phyloP scores from a whole-genome alignment of 2,797 vertebrate species.

The Champsocephalus esox region DNA sequence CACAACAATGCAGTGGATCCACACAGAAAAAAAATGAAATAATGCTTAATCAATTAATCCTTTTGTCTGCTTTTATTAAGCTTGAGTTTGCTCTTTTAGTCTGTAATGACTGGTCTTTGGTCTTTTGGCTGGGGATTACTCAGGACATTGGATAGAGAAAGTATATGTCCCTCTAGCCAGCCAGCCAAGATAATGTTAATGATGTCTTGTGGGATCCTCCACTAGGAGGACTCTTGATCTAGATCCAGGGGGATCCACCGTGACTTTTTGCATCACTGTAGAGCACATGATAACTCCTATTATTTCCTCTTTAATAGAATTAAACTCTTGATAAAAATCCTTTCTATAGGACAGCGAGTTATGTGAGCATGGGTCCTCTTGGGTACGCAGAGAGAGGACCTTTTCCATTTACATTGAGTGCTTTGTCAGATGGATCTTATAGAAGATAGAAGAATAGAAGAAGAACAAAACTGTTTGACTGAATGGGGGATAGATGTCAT shows the following conservation, averaged over 20 bases:
- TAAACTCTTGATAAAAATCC: constrained; percentile 63
- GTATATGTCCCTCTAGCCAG: constrained; percentile 61
- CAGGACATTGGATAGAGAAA: constrained; percentile 53
- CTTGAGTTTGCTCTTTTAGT: constrained; percentile 54
- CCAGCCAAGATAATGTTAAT: constrained; percentile 79
- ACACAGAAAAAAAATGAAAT: constrained; percentile 45
- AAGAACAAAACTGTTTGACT: constrained; percentile 15
- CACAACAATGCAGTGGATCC: constrained; percentile 18
- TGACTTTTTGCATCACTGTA: constrained; percentile 50
- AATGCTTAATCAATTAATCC: constrained; percentile 50
- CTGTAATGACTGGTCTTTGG: constrained; percentile 51
- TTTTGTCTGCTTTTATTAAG: constrained; percentile 53
- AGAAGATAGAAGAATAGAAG: constrained; percentile 5
- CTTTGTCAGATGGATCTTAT: constrained; percentile 43
- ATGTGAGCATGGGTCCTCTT: constrained; percentile 46
- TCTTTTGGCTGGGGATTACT: constrained; percentile 58
- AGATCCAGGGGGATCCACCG: constrained; percentile 69
- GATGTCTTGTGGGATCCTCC: constrained; percentile 79
- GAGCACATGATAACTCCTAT: constrained; percentile 65
- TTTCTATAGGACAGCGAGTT: constrained; percentile 51
- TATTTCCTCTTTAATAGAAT: constrained; percentile 74
- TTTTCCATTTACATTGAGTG: constrained; percentile 30
- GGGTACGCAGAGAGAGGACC: constrained; percentile 20
- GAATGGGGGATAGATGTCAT: constrained; percentile 39
- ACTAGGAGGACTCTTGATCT: constrained; percentile 60